Evolutionary conservation across 1,140 invertebrate genomes (phyloP).

Genomic region (Cherax destructor): DNA sequence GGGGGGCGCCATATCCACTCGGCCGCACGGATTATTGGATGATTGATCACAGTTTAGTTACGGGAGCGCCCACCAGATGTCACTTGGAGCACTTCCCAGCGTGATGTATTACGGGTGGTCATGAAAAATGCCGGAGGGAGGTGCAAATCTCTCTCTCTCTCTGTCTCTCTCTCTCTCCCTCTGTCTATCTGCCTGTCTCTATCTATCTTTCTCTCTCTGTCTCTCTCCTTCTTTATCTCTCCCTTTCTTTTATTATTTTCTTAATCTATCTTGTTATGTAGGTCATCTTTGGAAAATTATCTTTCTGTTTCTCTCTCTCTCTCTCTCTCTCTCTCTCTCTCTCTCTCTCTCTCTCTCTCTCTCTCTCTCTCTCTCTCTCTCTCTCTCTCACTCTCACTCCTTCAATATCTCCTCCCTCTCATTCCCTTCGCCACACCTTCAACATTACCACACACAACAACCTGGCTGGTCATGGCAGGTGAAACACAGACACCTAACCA

Average conservation of each 20-base stretch:
- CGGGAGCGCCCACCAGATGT: slow-evolving; percentile 64
- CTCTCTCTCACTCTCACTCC: background rate
- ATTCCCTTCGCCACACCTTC: background rate
- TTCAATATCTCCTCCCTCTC: background rate
- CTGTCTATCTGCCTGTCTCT: background rate
- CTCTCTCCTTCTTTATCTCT: background rate
- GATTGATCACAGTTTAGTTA: slow-evolving; percentile 67
- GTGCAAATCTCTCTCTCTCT: background rate
- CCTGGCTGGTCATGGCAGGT: too few relatives aligned
- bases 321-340: too few relatives aligned
- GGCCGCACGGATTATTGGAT: slow-evolving; percentile 51
- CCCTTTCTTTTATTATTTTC: too few relatives aligned
- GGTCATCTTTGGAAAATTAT: too few relatives aligned
- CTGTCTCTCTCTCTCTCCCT: too few relatives aligned
- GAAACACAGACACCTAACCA: too few relatives aligned
- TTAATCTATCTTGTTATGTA: too few relatives aligned
- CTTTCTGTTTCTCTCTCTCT: too few relatives aligned
- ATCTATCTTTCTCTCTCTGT: too few relatives aligned
- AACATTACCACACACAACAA: too few relatives aligned
- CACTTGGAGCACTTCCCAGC: slow-evolving; percentile 56
- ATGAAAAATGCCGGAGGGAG: slow-evolving; percentile 53
- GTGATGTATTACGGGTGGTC: slow-evolving; percentile 53
- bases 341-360: background rate
- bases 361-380: too few relatives aligned
- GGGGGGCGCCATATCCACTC: slow-evolving; percentile 58